Base-by-base conservation (phyloP, 2,888 invertebrate species). In the Synanthedon andrenaeformis region DNA sequence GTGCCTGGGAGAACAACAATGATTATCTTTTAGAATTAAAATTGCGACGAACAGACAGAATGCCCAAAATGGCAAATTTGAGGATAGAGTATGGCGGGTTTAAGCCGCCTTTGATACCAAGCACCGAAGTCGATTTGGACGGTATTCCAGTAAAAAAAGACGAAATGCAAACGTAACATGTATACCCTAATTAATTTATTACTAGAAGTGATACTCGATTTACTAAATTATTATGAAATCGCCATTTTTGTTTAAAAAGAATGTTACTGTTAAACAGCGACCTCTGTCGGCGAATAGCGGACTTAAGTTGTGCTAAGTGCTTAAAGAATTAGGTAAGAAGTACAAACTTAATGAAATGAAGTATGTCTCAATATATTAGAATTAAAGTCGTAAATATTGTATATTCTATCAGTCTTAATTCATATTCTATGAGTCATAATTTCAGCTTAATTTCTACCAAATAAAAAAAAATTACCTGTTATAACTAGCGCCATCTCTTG, bases 41-140 rank as follows among this genome's bases (percentile, higher is more conserved):
- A 53, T 68, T 87, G 28, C 78, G 89, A 53, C 83, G 89, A 50
- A 70, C 90, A 19, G 92, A 91, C 14, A 88, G 91, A 55, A 91
- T 90, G 58, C 79, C 82, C 0, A 82, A 76, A 57, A 58, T 79
- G 1, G 68, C 68, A 0, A 78, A 76, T 41, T 82, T 94, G 0
- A 91, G 92, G 64, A 89, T 95, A 66, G 95, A 95, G 61, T 95
- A 95, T 62, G 92, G 92, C 3, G 92, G 94, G 0, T 95, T 95
- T 62, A 93, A 92, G 65, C 95, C 95, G 0, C 95, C 95, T 0
- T 73, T 95, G 62, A 89, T 93, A 57, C 95, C 95, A 0, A 95
- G 95, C 0, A 88, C 93, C 4, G 93, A 94, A 72, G 92, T 95
- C 10, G 94, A 94, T 66, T 91, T 94, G 58, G 90, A 93, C 58